Evolutionary conservation across 1,140 invertebrate species (phyloP).

Genomic region (Achroia grisella): DNA sequence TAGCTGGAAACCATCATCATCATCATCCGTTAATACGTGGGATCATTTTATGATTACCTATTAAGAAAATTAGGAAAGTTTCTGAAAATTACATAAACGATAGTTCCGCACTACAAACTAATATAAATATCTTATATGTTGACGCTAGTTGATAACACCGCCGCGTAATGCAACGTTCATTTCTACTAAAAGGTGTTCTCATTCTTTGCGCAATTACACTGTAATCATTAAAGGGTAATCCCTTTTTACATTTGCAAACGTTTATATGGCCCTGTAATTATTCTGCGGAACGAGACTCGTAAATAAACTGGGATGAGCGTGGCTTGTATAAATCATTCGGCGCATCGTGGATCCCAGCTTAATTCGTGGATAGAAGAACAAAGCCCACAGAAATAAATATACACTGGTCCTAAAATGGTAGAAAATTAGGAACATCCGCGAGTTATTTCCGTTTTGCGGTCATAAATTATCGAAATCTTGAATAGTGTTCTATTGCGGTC

Average conservation of each 20-base stretch:
- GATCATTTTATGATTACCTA: too few relatives aligned
- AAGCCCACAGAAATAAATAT: conserved; percentile 59
- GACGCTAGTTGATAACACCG: too few relatives aligned
- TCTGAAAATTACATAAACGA: too few relatives aligned
- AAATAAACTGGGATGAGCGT: conserved; percentile 65
- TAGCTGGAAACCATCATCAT: too few relatives aligned
- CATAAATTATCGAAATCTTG: conserved; percentile 36
- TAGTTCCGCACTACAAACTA: too few relatives aligned
- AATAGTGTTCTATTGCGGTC: conserved; percentile 13
- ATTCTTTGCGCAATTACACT: conserved; percentile 35
- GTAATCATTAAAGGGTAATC: conserved; percentile 52
- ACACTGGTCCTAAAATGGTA: conserved; percentile 31
- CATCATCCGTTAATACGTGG: too few relatives aligned
- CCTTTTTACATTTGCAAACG: conserved; percentile 60
- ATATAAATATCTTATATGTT: too few relatives aligned
- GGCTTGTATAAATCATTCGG: conserved; percentile 67
- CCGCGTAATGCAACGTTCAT: not conserved
- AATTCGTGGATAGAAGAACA: conserved; percentile 65
- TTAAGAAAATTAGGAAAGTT: too few relatives aligned
- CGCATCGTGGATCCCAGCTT: conserved; percentile 45
- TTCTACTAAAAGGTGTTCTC: conserved; percentile 10
- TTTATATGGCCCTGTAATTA: conserved; percentile 61
- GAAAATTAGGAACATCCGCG: conserved; percentile 42
- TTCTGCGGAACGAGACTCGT: conserved; percentile 50
- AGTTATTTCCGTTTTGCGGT: conserved; percentile 29